phyloP scores from a whole-genome alignment of 2,113 vertebrate species.

The Aphyosemion australe region DNA sequence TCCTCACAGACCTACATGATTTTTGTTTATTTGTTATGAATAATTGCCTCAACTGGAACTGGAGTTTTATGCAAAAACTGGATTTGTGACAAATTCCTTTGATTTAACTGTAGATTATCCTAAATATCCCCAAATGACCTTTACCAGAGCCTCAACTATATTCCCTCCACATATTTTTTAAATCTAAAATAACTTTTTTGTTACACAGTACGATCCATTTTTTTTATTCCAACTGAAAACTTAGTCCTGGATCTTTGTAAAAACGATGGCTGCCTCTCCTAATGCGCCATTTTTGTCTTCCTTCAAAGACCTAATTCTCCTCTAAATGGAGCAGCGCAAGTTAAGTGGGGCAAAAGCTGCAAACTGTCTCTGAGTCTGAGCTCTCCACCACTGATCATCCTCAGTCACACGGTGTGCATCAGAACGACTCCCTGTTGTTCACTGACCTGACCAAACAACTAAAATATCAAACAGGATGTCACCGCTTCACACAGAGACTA shows the following conservation, averaged over 20 bases:
- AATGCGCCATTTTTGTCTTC: constrained; percentile 43
- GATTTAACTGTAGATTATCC: too few relatives aligned
- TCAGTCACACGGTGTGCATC: constrained; percentile 12
- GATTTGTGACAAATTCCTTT: too few relatives aligned
- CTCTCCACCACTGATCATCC: neutral
- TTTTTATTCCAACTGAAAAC: neutral
- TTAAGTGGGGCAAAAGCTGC: constrained; percentile 56
- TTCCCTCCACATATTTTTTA: too few relatives aligned
- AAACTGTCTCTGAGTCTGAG: constrained; percentile 12
- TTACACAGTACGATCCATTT: too few relatives aligned
- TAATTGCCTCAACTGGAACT: too few relatives aligned
- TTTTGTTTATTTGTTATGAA: too few relatives aligned
- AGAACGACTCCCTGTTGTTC: constrained; percentile 24
- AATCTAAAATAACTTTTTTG: too few relatives aligned
- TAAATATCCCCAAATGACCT: too few relatives aligned
- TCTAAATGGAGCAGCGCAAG: constrained; percentile 69
- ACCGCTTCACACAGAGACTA: constrained; percentile 36
- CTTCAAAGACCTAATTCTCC: constrained; percentile 69
- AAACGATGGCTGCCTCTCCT: constrained; percentile 6
- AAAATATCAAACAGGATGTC: constrained; percentile 41
- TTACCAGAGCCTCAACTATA: too few relatives aligned
- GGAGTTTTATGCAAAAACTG: too few relatives aligned
- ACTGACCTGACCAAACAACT: constrained; percentile 38
- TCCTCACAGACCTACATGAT: too few relatives aligned
- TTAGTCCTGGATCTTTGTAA: neutral